Conservation (phyloP, 2,797 vertebrate genomes). For the Propithecus deckenii region DNA sequence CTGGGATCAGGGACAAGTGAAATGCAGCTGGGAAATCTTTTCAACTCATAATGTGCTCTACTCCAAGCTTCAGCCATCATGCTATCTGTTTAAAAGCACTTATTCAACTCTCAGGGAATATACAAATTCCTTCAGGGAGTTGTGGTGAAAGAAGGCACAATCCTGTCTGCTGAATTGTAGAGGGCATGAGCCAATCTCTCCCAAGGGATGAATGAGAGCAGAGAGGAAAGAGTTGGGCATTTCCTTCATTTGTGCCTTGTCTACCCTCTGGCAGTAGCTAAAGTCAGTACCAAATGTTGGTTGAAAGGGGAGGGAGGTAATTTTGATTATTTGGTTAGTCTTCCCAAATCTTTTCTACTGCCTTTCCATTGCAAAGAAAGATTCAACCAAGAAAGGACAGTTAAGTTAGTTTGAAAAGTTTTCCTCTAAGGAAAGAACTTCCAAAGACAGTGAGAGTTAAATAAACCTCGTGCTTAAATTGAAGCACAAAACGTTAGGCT, state of each 20-base stretch:
- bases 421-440: neutral
- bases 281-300: neutral
- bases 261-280: neutral
- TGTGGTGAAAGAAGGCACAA: neutral
- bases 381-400: neutral
- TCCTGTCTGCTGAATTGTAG: neutral
- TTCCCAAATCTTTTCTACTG: neutral
- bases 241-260: neutral
- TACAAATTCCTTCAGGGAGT: conserved; percentile 6
- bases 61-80: conserved; percentile 39
- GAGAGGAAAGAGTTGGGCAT: neutral
- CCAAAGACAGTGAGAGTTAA: neutral
- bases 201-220: neutral
- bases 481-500: neutral
- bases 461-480: neutral
- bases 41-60: conserved; percentile 53
- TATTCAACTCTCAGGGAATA: conserved; percentile 37
- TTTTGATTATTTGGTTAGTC: neutral
- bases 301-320: neutral
- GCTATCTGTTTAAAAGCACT: conserved; percentile 46
- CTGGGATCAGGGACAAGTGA: conserved; percentile 12
- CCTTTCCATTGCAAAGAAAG: neutral
- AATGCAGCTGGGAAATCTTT: conserved; percentile 68
- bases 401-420: conserved; percentile 1
- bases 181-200: neutral